Conservation (phyloP, 2,797 vertebrate genomes). For the Typhlichthys eigenmanni region DNA sequence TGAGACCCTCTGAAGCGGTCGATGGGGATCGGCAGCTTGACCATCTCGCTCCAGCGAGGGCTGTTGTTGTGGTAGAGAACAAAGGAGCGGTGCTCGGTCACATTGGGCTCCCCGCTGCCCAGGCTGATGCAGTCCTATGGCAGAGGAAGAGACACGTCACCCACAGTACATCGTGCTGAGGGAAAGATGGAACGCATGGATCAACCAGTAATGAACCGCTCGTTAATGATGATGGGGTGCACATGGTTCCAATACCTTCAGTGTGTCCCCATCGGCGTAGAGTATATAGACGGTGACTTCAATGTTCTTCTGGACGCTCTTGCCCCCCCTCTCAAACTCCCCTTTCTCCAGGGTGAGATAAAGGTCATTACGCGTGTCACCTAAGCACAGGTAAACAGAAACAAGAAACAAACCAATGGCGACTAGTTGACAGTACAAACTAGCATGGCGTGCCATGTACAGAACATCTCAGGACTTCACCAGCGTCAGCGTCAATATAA, state of each 20-base stretch:
- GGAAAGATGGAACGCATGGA: background rate
- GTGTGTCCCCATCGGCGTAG: conserved; percentile 94
- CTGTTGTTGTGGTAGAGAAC: conserved; percentile 99
- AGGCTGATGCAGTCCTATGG: conserved; percentile 94
- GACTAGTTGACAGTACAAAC: background rate
- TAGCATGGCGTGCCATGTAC: too few species aligned
- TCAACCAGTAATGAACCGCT: background rate
- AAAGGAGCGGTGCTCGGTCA: conserved; percentile 92
- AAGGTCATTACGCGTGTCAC: conserved; percentile 95
- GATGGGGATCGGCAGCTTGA: conserved; percentile 97
- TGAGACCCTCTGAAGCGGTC: conserved; percentile 97
- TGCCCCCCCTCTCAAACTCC: conserved; percentile 97
- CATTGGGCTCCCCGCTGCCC: conserved; percentile 91
- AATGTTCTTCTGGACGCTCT: conserved; percentile 99
- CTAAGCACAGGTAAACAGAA: conserved; percentile 60
- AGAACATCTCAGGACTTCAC: background rate
- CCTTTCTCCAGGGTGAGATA: conserved; percentile 95
- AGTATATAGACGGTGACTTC: conserved; percentile 97
- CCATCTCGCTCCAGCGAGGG: conserved; percentile 96
- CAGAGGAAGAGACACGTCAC: conserved; percentile 18
- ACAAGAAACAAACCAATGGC: background rate
- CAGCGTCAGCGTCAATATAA: background rate
- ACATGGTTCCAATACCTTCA: conserved; percentile 84
- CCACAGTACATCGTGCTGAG: background rate
- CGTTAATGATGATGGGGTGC: background rate